phyloP scores from a whole-genome alignment of 2,888 invertebrate genomes.

The Megastigmus dorsalis region DNA sequence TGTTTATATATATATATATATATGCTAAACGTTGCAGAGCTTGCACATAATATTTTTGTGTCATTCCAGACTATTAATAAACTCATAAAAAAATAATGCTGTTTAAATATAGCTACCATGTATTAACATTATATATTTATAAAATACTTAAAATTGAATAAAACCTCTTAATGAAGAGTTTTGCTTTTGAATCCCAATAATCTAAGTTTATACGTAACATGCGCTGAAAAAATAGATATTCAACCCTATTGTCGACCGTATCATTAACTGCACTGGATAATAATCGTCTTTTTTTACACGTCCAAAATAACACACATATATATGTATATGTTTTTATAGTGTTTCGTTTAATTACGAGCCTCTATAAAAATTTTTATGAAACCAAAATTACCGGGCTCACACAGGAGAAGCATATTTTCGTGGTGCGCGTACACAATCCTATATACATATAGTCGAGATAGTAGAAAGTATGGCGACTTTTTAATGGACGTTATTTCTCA shows the following conservation, averaged over 20 bases:
- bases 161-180: no score
- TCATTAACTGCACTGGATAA: neutral
- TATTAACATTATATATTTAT: no score
- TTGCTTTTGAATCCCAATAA: no score
- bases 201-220: neutral
- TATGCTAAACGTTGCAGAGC: no score
- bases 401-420: no score
- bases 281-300: neutral
- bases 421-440: constrained; percentile 5
- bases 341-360: constrained; percentile 13
- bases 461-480: constrained; percentile 33
- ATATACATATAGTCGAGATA: neutral
- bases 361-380: constrained; percentile 37
- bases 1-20: no score
- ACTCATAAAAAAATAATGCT: no score
- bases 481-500: constrained; percentile 25
- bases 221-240: neutral
- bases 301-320: neutral
- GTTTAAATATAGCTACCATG: no score
- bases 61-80: no score
- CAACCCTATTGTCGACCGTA: neutral
- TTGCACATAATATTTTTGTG: no score
- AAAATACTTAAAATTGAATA: no score
- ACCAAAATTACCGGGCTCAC: neutral
- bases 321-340: constrained; percentile 27